Evolutionary conservation across 2,888 invertebrate genomes (phyloP).

Genomic region (Nymphalis c-album): DNA sequence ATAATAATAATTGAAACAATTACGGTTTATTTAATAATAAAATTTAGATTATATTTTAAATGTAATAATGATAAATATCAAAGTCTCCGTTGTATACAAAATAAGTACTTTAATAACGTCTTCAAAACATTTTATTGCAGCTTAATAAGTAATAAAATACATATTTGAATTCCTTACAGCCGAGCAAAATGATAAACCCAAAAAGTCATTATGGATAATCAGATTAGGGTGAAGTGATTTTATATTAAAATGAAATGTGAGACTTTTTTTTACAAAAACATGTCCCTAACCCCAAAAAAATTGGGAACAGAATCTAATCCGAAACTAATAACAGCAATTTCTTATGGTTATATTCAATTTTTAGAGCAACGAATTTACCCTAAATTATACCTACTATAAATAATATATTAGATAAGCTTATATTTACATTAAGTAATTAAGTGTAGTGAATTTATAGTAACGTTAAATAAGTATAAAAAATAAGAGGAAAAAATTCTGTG

Average conservation of each 20-base stretch:
- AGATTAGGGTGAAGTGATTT: slow-evolving; percentile 53
- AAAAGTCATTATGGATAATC: slow-evolving; percentile 48
- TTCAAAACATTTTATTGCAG: neutral
- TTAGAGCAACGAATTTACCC: slow-evolving; percentile 34
- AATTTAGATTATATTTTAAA: no score
- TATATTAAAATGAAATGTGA: slow-evolving; percentile 59
- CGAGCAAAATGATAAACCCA: slow-evolving; percentile 43
- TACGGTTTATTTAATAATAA: no score
- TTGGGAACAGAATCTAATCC: slow-evolving; percentile 59
- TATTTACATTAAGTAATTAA: neutral
- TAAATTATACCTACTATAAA: slow-evolving; percentile 37
- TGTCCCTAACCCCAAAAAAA: slow-evolving; percentile 59
- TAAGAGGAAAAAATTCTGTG: no score
- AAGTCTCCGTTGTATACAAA: neutral
- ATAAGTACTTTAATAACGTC: neutral
- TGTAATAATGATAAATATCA: neutral
- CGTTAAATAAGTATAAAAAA: neutral
- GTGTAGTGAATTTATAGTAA: neutral
- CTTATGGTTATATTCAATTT: slow-evolving; percentile 55
- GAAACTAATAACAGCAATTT: slow-evolving; percentile 71
- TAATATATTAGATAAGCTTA: neutral
- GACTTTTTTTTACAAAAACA: slow-evolving; percentile 53
- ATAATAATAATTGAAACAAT: no score
- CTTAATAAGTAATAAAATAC: slow-evolving; percentile 4
- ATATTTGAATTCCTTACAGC: slow-evolving; percentile 18